These are phyloP conservation scores for Dendrolimus houi DNA, from an alignment of 2,888 invertebrate genomes.

Conservation along the genomic window DNA sequence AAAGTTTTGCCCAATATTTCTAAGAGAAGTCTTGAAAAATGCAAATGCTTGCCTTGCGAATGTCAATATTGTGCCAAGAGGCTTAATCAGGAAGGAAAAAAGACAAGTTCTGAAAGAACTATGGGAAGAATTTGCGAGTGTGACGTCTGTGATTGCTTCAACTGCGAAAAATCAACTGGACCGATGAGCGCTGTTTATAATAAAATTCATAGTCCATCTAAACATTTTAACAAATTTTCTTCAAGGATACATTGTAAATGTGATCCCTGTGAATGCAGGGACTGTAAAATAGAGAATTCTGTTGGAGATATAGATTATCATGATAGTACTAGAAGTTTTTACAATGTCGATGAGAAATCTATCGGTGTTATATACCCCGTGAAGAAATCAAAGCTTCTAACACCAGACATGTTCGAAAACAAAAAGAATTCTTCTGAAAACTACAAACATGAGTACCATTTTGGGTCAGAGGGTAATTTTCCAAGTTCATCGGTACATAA, in stretches of 20 bases:
- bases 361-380: conserved; percentile 8
- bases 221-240: conserved; percentile 3
- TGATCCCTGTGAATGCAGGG: conserved; percentile 13
- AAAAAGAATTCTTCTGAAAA: too few species aligned
- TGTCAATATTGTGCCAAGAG: conserved; percentile 18
- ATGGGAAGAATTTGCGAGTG: conserved; percentile 14
- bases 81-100: conserved; percentile 1
- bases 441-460: too few species aligned
- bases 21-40: conserved; percentile 5
- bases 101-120: background rate
- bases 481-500: too few species aligned
- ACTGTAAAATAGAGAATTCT: conserved; percentile 10
- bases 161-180: conserved; percentile 12
- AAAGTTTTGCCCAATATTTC: background rate
- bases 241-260: conserved; percentile 11
- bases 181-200: conserved; percentile 1
- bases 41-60: conserved; percentile 24
- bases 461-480: too few species aligned
- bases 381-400: conserved; percentile 8
- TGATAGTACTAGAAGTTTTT: background rate
- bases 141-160: conserved; percentile 22
- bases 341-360: conserved; percentile 1
- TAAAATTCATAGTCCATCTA: background rate
- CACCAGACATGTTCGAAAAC: conserved; percentile 1
- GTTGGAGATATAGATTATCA: conserved; percentile 1